These are phyloP conservation scores for Pao palembangensis DNA, from an alignment of 2,113 vertebrate genomes.

Conservation along the genomic window DNA sequence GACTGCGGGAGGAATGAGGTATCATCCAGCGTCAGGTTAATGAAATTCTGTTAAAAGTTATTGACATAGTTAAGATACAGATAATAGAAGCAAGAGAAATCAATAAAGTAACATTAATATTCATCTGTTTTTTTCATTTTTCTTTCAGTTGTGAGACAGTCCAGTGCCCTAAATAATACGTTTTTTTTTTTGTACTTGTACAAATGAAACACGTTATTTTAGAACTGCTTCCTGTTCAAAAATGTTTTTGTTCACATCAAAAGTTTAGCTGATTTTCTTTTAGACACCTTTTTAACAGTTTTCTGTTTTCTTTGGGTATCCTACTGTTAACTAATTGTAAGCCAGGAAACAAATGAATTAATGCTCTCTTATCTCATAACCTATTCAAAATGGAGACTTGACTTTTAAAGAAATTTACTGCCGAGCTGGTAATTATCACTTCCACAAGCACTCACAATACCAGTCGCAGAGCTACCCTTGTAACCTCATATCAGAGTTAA, in stretches of 20 bases:
- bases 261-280: background rate
- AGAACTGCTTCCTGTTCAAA: background rate
- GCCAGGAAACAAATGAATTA: conserved; percentile 10
- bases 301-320: background rate
- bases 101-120: background rate
- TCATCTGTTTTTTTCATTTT: background rate
- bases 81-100: background rate
- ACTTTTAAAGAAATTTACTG: background rate
- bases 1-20: conserved; percentile 32
- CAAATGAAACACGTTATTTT: background rate
- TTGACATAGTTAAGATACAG: conserved; percentile 19
- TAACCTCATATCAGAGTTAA: too few species aligned
- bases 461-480: too few species aligned
- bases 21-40: conserved; percentile 59
- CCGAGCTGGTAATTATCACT: too few species aligned
- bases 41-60: conserved; percentile 50
- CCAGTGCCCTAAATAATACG: background rate
- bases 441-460: too few species aligned
- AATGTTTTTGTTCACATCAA: background rate
- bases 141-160: background rate
- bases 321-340: background rate
- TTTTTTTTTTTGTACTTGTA: too few species aligned
- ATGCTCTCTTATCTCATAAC: conserved; percentile 7
- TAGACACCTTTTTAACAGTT: background rate
- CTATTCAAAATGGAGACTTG: conserved; percentile 5